phyloP scores from a whole-genome alignment of 2,113 vertebrate species.

The Nerophis ophidion region DNA sequence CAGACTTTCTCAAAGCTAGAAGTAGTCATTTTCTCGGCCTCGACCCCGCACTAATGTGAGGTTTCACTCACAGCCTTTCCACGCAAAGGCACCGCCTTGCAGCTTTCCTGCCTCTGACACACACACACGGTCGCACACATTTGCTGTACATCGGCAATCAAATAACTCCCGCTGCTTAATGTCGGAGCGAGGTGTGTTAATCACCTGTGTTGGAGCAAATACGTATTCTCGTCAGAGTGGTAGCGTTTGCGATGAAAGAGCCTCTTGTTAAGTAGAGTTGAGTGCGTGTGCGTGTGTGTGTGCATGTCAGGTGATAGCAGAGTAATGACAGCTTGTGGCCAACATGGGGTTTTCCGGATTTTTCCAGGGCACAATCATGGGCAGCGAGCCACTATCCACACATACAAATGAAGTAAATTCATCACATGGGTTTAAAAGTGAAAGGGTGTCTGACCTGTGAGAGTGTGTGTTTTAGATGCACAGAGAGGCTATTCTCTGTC shows the following conservation, averaged over 20 bases:
- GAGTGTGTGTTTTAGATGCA: constrained; percentile 22
- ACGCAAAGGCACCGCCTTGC: constrained; percentile 26
- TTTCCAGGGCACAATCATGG: constrained; percentile 11
- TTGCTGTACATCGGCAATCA: not conserved
- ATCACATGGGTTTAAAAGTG: constrained; percentile 42
- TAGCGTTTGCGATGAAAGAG: constrained; percentile 40
- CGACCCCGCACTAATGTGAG: constrained; percentile 40
- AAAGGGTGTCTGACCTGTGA: constrained; percentile 43
- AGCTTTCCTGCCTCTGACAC: not conserved
- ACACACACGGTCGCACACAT: not conserved
- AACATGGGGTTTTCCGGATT: constrained; percentile 23
- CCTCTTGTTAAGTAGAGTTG: constrained; percentile 32
- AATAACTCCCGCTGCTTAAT: constrained; percentile 35
- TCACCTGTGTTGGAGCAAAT: constrained; percentile 13
- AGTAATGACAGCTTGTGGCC: constrained; percentile 46
- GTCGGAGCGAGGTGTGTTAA: constrained; percentile 37
- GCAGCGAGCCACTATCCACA: constrained; percentile 10
- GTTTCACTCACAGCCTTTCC: constrained; percentile 18
- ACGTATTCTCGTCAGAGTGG: constrained; percentile 20
- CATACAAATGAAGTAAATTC: constrained; percentile 25
- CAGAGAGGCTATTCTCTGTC: constrained; percentile 53
- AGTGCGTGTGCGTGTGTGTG: constrained; percentile 4
- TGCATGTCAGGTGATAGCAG: constrained; percentile 37
- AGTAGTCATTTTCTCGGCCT: constrained; percentile 42
- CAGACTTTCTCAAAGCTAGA: constrained; percentile 25